Evolutionary conservation across 2,888 invertebrate genomes (phyloP).

Genomic region (Antitype chi): DNA sequence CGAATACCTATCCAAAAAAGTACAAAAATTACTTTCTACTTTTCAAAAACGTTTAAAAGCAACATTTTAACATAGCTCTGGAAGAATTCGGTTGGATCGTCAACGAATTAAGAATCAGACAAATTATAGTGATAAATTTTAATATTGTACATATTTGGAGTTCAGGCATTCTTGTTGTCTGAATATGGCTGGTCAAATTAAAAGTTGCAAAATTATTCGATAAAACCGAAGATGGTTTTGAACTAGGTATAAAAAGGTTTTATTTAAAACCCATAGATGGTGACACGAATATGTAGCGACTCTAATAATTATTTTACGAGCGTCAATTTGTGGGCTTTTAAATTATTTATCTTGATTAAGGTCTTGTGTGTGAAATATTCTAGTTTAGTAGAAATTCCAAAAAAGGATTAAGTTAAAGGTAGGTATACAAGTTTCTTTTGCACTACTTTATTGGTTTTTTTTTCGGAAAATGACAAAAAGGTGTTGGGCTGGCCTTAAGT

Average conservation of each 20-base stretch:
- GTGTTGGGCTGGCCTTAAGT: background rate
- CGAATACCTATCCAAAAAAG: conserved; percentile 45
- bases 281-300: background rate
- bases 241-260: conserved; percentile 1
- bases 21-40: conserved; percentile 46
- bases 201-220: conserved; percentile 34
- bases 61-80: conserved; percentile 35
- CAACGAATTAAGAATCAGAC: conserved; percentile 50
- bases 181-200: conserved; percentile 50
- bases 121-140: conserved; percentile 63
- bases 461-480: background rate
- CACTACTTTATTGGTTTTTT: background rate
- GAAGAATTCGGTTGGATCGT: conserved; percentile 45
- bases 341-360: background rate
- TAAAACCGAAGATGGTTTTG: conserved; percentile 7
- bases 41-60: conserved; percentile 43
- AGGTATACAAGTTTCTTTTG: background rate
- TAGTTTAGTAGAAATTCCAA: background rate
- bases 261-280: background rate
- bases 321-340: background rate
- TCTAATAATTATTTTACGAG: conserved; percentile 3
- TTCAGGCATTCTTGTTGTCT: conserved; percentile 33
- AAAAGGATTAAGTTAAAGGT: background rate
- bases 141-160: conserved; percentile 56
- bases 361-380: background rate